Evolutionary conservation across 2,113 vertebrate species (phyloP).

Genomic region (Drymodes brunneopygia): DNA sequence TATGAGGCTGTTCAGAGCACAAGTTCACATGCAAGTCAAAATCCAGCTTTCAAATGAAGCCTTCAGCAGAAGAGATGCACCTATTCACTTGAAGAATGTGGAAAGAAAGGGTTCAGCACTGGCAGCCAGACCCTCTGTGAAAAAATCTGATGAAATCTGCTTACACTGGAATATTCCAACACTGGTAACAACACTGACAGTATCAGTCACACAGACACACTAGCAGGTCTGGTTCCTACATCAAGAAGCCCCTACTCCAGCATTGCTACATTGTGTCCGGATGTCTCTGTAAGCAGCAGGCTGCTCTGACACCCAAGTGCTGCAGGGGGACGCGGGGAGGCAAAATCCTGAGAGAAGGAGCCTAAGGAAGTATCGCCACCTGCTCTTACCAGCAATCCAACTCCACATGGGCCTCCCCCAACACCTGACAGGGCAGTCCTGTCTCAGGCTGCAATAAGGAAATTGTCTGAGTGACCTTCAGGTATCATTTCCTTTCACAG

Average conservation of each 20-base stretch:
- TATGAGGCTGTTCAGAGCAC: not conserved
- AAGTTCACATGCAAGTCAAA: not conserved
- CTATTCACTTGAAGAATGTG: not conserved
- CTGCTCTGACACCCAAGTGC: not conserved
- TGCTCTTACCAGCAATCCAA: not conserved
- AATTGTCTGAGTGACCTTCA: not conserved
- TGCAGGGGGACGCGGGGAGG: not conserved
- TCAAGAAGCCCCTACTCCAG: not conserved
- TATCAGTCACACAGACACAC: not conserved
- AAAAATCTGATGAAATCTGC: not conserved
- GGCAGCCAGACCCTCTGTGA: not conserved
- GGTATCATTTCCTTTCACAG: not conserved
- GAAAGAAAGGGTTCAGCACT: not conserved
- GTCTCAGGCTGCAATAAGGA: not conserved
- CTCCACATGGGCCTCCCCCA: not conserved
- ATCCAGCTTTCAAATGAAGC: not conserved
- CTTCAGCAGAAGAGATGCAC: not conserved
- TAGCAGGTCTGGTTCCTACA: not conserved
- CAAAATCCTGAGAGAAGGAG: not conserved
- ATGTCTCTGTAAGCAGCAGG: not conserved
- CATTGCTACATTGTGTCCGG: not conserved
- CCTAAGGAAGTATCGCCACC: fast-evolving
- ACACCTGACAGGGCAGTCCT: not conserved
- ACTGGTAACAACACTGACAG: not conserved
- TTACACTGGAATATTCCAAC: not conserved